Evolutionary conservation across 2,888 invertebrate species (phyloP).

Genomic region (Epicampocera succincta): DNA sequence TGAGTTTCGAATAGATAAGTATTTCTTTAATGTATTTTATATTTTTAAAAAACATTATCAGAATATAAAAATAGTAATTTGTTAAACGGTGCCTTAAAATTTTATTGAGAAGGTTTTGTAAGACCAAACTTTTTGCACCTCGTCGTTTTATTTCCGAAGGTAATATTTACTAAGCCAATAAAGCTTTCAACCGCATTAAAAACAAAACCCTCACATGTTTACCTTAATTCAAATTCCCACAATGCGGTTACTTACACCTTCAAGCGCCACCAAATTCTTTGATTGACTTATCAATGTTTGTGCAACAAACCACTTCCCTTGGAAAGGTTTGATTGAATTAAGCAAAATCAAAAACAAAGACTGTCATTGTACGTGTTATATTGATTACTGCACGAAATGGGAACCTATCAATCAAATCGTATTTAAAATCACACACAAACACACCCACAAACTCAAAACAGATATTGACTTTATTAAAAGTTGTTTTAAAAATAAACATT

Average conservation of each 20-base stretch:
- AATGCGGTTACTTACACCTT: not conserved
- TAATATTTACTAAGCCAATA: too few species aligned
- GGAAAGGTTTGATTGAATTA: not conserved
- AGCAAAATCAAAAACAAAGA: slow-evolving; percentile 51
- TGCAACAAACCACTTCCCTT: not conserved
- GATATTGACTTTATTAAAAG: slow-evolving; percentile 6
- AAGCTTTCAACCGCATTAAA: not conserved
- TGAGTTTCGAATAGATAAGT: not conserved
- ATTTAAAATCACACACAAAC: slow-evolving; percentile 44
- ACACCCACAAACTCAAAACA: not conserved
- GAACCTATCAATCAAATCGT: slow-evolving; percentile 70
- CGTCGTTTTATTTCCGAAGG: too few species aligned
- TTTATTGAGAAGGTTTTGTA: too few species aligned
- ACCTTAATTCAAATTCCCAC: not conserved
- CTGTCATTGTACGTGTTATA: slow-evolving; percentile 32
- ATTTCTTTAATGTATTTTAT: too few species aligned
- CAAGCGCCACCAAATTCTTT: slow-evolving; percentile 58
- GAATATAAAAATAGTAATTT: too few species aligned
- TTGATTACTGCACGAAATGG: not conserved
- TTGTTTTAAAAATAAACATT: slow-evolving; percentile 36
- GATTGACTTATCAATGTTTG: slow-evolving; percentile 51
- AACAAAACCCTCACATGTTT: not conserved
- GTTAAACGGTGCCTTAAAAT: too few species aligned
- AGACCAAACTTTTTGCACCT: too few species aligned
- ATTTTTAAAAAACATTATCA: too few species aligned